Percentiles rank a stretch among this genome's conserved stretches.
Conservation (phyloP, 2,888 invertebrate genomes). For the Ennomos erosarius region DNA sequence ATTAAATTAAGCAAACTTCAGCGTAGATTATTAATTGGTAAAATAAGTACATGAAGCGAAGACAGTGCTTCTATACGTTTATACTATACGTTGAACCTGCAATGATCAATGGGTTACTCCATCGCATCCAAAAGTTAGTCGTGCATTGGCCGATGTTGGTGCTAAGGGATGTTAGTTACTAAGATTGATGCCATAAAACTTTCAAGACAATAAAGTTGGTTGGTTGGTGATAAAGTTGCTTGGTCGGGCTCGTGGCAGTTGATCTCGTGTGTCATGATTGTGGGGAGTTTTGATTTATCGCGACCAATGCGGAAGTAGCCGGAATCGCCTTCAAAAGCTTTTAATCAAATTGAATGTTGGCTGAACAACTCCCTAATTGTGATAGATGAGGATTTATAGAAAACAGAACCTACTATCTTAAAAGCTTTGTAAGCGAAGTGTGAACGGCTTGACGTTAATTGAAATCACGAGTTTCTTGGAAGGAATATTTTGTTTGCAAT, state of each 20-base stretch:
- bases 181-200: conserved; percentile 58
- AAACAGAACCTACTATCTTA: too few species aligned
- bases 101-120: conserved; percentile 8
- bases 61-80: too few species aligned
- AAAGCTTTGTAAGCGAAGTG: conserved; percentile 3
- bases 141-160: conserved; percentile 13
- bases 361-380: conserved; percentile 28
- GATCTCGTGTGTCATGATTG: conserved; percentile 71
- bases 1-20: too few species aligned
- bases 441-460: too few species aligned
- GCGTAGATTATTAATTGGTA: too few species aligned
- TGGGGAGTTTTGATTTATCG: conserved; percentile 79
- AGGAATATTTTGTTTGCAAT: too few species aligned
- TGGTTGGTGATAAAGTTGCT: conserved; percentile 39
- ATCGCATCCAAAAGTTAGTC: conserved; percentile 17
- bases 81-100: background rate
- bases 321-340: conserved; percentile 62
- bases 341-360: conserved; percentile 49
- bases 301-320: conserved; percentile 50
- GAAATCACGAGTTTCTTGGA: too few species aligned
- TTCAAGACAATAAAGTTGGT: conserved; percentile 69
- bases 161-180: conserved; percentile 55
- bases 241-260: conserved; percentile 51
- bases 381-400: conserved; percentile 22
- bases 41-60: too few species aligned